These are phyloP conservation scores for Chiloscyllium plagiosum DNA, from an alignment of 2,113 vertebrate genomes.

Conservation along the genomic window DNA sequence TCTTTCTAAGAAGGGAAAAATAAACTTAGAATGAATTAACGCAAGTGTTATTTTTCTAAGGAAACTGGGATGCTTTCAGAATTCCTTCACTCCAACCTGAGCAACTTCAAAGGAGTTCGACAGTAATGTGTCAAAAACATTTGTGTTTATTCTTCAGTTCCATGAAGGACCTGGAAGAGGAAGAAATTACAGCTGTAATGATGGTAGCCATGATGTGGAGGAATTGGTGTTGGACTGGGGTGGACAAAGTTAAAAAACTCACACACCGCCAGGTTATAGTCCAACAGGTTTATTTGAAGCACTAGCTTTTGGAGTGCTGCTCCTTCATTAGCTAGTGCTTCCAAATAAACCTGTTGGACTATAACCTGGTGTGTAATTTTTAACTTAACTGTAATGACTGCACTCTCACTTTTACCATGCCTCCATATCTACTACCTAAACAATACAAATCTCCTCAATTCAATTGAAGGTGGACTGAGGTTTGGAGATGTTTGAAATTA, in stretches of 20 bases:
- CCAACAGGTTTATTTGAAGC: too few species aligned
- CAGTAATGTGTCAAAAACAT: neutral
- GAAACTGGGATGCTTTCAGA: neutral
- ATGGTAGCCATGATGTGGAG: too few species aligned
- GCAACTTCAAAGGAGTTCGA: neutral
- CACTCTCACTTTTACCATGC: neutral
- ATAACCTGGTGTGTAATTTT: too few species aligned
- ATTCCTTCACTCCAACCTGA: neutral
- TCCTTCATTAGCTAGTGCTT: too few species aligned
- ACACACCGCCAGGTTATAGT: too few species aligned
- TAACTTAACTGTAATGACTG: neutral
- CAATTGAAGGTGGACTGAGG: neutral
- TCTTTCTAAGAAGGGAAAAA: conserved; percentile 14
- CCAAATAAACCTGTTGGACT: too few species aligned
- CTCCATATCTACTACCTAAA: neutral
- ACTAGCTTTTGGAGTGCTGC: too few species aligned
- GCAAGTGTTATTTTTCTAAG: conserved; percentile 2
- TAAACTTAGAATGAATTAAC: conserved; percentile 1
- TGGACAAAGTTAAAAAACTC: too few species aligned
- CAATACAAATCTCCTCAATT: neutral
- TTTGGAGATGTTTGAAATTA: neutral
- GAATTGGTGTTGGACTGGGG: too few species aligned
- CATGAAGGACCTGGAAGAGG: neutral
- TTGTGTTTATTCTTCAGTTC: neutral
- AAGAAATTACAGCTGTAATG: neutral